Evolutionary conservation across 1,140 invertebrate species (phyloP), one percentile per base, ranked within the genome.

Genomic region (Drosophila ercepeae): DNA sequence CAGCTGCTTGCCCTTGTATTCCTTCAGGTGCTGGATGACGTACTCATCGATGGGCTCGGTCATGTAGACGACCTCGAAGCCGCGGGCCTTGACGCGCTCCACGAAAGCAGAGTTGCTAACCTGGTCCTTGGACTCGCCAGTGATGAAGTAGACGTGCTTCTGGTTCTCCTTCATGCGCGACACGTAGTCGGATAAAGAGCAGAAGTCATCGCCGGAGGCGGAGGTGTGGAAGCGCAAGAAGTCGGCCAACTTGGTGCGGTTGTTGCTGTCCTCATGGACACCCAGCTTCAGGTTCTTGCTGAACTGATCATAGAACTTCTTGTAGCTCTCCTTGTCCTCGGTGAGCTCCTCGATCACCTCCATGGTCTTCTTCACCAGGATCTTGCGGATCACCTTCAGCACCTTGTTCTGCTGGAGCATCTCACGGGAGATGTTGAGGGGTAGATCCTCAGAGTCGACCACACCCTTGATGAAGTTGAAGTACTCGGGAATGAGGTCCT

Each of bases 381-480:
- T 99, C 93, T 99, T 99, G 34, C 98, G 95, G 89, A 99, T 99
- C 1, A 96, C 98, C 92, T 99, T 99, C 3, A 99, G 92, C 78
- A 99, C 99, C 92, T 99, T 99, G 92, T 99, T 99, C 88, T 99
- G 98, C 92, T 99, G 99, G 6, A 99, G 93, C 97, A 98, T 99
- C 92, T 99, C 99, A 94, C 99, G 95, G 48, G 98, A 99, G 89
- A 99, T 99, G 93, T 99, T 99, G 1, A 99, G 92, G 1, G 99
- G 98, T 51, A 99, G 92, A 94, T 99, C 98, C 92, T 99, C 98
- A 58, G 96, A 98, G 92, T 99, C 99, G 8, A 99, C 98, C 13
- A 99, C 97, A 92, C 99, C 99, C 92, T 96, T 97, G 78, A 99
- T 95, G 70, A 91, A 99, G 93, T 98, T 99, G 54, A 99, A 93